Percentiles rank a stretch among this genome's conserved stretches.
These are phyloP conservation scores for Cichladusa arquata DNA, from an alignment of 2,113 vertebrate genomes.

Conservation along the genomic window DNA sequence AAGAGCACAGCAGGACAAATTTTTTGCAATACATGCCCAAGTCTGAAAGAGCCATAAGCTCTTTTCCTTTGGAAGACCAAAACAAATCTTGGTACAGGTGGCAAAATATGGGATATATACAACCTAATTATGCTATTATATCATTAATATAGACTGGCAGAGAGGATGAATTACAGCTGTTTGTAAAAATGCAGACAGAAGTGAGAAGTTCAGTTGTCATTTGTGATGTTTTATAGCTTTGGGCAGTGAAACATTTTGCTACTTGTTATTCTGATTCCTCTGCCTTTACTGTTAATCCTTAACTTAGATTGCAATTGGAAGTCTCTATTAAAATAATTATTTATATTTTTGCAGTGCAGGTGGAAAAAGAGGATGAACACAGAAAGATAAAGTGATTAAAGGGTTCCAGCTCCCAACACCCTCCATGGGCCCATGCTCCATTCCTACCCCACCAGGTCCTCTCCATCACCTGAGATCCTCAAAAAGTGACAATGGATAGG, in stretches of 20 bases:
- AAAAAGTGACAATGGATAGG: background rate
- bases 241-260: background rate
- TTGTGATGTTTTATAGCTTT: background rate
- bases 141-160: background rate
- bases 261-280: background rate
- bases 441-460: background rate
- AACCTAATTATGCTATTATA: background rate
- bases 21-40: background rate
- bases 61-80: background rate
- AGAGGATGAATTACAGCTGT: background rate
- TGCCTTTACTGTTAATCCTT: background rate
- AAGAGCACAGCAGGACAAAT: background rate
- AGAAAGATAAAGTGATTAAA: background rate
- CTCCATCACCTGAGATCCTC: background rate
- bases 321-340: background rate
- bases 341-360: background rate
- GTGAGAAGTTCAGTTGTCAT: background rate
- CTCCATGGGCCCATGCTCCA: background rate
- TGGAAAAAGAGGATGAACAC: background rate
- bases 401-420: background rate
- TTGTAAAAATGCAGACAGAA: background rate
- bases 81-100: background rate
- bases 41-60: background rate
- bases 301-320: background rate
- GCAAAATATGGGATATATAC: background rate